phyloP scores from a whole-genome alignment of 2,888 invertebrate genomes.

The Matsumyia berberina region DNA sequence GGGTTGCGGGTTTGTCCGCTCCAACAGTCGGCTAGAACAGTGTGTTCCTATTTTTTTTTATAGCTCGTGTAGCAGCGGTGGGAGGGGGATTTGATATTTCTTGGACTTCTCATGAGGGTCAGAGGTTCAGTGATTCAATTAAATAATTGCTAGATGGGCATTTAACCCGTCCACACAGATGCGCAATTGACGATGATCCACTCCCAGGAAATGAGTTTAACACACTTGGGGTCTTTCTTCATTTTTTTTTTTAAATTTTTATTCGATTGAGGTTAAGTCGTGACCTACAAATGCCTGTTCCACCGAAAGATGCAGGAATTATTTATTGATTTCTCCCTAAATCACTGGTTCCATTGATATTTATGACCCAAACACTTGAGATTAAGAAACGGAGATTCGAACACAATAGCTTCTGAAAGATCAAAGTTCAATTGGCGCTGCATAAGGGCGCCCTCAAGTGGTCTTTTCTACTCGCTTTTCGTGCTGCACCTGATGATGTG shows the following conservation, averaged over 20 bases:
- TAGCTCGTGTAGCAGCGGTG: constrained; percentile 24
- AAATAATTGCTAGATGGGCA: constrained; percentile 66
- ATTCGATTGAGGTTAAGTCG: constrained; percentile 59
- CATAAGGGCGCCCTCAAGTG: constrained; percentile 22
- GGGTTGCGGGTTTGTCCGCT: constrained; percentile 5
- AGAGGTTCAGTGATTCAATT: constrained; percentile 68
- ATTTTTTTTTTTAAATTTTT: constrained; percentile 31
- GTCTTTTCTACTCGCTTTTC: constrained; percentile 1
- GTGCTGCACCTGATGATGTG: constrained; percentile 49
- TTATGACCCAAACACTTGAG: constrained; percentile 57
- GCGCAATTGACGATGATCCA: constrained; percentile 56
- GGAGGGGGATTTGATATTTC: constrained; percentile 9
- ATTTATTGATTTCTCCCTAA: constrained; percentile 42
- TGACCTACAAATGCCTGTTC: constrained; percentile 49
- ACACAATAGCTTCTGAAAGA: not conserved
- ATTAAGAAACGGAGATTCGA: constrained; percentile 20
- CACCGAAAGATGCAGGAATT: constrained; percentile 18
- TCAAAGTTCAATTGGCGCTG: constrained; percentile 26
- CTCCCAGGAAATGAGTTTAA: constrained; percentile 47
- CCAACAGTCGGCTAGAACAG: constrained; percentile 30
- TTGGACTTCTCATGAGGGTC: constrained; percentile 62
- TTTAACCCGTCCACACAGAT: constrained; percentile 63
- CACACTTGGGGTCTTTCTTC: constrained; percentile 1
- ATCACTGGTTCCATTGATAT: constrained; percentile 50
- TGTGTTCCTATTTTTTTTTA: not conserved